These are phyloP conservation scores for Margarornis squamiger DNA, from an alignment of 2,797 vertebrate genomes.

Conservation along the genomic window DNA sequence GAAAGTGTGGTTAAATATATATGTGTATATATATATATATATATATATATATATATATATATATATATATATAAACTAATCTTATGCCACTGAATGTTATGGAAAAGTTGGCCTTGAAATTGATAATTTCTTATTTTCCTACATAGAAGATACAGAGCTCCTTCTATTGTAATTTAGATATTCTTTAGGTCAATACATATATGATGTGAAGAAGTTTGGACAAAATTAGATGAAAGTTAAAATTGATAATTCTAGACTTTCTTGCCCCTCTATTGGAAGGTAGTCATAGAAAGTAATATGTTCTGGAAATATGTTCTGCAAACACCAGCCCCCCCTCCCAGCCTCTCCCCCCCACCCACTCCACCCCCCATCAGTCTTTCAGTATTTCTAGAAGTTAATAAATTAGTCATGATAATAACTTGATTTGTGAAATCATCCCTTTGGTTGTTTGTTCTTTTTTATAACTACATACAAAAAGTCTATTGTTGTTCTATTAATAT, in stretches of 20 bases:
- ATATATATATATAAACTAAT: background rate
- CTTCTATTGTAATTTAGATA: background rate
- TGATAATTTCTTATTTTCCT: background rate
- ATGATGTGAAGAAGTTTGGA: background rate
- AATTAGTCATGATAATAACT: background rate
- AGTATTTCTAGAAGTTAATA: background rate
- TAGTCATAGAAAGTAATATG: background rate
- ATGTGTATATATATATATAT: background rate
- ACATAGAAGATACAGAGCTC: background rate
- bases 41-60: background rate
- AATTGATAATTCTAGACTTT: background rate
- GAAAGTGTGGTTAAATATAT: background rate
- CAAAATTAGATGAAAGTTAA: background rate
- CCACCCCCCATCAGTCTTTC: background rate
- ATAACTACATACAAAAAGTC: background rate
- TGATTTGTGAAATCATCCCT: background rate
- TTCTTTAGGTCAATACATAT: background rate
- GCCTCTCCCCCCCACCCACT: background rate
- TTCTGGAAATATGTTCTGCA: background rate
- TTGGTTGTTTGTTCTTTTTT: background rate
- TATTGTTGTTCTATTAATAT: background rate
- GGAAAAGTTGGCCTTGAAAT: background rate
- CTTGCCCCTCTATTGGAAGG: fast-evolving
- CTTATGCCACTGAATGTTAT: background rate
- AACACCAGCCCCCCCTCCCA: background rate